A percentile compares a stretch with the other conserved stretches of the same genome.
Conservation (phyloP, 2,888 invertebrate species). For the Frankliniella intonsa region DNA sequence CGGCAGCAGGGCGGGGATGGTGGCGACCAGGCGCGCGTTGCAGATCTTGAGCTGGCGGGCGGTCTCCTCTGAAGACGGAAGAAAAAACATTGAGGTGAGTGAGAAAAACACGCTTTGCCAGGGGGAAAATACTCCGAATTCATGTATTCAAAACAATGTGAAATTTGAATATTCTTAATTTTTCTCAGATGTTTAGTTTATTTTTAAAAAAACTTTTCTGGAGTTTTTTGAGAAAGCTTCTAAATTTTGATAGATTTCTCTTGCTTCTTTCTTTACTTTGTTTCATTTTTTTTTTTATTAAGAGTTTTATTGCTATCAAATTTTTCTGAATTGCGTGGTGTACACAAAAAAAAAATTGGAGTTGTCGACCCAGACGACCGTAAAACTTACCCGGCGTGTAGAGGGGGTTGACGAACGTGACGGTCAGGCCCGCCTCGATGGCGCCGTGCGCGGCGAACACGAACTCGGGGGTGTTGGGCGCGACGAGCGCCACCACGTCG, state of each 20-base stretch:
- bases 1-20: conserved; percentile 60
- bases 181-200: not conserved
- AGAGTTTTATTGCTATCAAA: no score
- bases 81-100: no score
- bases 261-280: no score
- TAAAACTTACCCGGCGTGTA: conserved; percentile 57
- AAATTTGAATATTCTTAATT: not conserved
- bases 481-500: conserved; percentile 60
- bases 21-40: conserved; percentile 44
- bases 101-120: no score
- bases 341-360: no score
- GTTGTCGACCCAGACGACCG: no score
- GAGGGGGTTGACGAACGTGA: conserved; percentile 65
- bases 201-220: not conserved
- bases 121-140: no score
- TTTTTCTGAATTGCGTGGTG: no score
- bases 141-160: no score
- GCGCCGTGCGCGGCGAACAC: conserved; percentile 62
- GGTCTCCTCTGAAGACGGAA: not conserved
- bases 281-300: no score
- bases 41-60: not conserved
- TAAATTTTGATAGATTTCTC: not conserved
- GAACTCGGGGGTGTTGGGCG: conserved; percentile 69
- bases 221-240: not conserved
- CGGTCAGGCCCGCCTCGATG: conserved; percentile 59